Conservation (phyloP, 2,888 invertebrate species). For the Eubasilissa splendida region DNA sequence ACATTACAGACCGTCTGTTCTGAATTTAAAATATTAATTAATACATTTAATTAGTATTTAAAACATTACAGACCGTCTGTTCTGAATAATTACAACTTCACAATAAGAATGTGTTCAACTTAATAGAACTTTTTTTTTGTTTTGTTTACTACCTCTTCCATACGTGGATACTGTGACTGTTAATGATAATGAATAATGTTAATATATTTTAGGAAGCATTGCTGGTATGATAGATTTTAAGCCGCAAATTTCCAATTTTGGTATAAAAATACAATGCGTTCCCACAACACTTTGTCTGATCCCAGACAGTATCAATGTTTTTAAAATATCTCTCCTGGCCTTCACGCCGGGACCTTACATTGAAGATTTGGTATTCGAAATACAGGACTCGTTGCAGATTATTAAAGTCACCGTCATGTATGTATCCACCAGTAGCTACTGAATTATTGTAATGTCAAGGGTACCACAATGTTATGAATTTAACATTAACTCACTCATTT, state of each 20-base stretch:
- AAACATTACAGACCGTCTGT: too few species aligned
- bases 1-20: too few species aligned
- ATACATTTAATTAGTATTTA: too few species aligned
- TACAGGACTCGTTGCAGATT: slow-evolving; percentile 9
- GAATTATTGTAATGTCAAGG: neutral
- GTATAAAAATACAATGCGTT: slow-evolving; percentile 29
- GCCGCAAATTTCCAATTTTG: slow-evolving; percentile 28
- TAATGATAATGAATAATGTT: neutral
- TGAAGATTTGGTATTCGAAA: slow-evolving; percentile 40
- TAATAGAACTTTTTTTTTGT: too few species aligned
- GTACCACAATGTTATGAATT: too few species aligned
- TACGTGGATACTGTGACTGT: too few species aligned
- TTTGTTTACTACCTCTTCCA: too few species aligned
- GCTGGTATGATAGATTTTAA: slow-evolving; percentile 15
- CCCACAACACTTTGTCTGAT: slow-evolving; percentile 30
- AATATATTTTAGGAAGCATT: slow-evolving; percentile 34
- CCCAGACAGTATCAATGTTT: neutral
- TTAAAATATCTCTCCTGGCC: slow-evolving; percentile 10
- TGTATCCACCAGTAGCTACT: neutral
- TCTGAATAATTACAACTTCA: too few species aligned
- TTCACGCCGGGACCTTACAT: slow-evolving; percentile 37
- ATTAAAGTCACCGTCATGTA: slow-evolving; percentile 45
- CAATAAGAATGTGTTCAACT: too few species aligned
- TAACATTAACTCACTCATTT: too few species aligned
- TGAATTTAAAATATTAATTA: too few species aligned